Percentiles rank a stretch among this genome's conserved stretches.
phyloP scores from a whole-genome alignment of 2,888 invertebrate genomes.

The Spatulosminthurus flaviceps region DNA sequence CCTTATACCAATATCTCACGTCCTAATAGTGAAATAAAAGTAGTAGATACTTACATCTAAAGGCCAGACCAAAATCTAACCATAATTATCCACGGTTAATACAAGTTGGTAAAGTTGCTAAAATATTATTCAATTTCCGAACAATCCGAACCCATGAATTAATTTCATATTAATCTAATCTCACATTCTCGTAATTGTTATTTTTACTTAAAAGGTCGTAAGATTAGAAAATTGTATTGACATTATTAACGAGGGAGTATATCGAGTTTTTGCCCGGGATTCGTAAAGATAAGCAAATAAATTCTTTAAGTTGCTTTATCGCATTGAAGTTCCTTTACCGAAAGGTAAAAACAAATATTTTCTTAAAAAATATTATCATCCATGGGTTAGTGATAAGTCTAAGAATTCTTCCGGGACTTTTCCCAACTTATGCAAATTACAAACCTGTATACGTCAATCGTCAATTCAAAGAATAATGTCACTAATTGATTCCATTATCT shows the following conservation, averaged over 20 bases:
- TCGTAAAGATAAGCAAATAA: no score
- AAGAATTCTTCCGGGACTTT: slow-evolving; percentile 1
- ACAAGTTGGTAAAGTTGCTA: not conserved
- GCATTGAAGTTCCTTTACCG: not conserved
- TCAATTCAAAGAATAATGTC: not conserved
- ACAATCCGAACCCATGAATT: not conserved
- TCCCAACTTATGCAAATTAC: not conserved
- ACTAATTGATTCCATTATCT: not conserved
- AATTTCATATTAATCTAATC: slow-evolving; percentile 1
- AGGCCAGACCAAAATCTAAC: no score
- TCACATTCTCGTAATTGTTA: not conserved
- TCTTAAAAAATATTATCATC: not conserved
- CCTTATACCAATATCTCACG: no score
- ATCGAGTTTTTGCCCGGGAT: not conserved
- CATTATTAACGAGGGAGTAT: not conserved
- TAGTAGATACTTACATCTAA: no score
- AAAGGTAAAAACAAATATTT: not conserved
- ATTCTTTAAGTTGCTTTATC: not conserved
- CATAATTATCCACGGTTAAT: no score
- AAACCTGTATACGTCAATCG: not conserved
- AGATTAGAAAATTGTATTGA: not conserved
- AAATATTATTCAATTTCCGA: not conserved
- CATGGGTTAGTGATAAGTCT: not conserved
- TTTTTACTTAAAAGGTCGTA: not conserved
- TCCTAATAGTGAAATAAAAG: no score